Base-by-base conservation (phyloP, 2,797 vertebrate species). In the Lepus oiostolus region DNA sequence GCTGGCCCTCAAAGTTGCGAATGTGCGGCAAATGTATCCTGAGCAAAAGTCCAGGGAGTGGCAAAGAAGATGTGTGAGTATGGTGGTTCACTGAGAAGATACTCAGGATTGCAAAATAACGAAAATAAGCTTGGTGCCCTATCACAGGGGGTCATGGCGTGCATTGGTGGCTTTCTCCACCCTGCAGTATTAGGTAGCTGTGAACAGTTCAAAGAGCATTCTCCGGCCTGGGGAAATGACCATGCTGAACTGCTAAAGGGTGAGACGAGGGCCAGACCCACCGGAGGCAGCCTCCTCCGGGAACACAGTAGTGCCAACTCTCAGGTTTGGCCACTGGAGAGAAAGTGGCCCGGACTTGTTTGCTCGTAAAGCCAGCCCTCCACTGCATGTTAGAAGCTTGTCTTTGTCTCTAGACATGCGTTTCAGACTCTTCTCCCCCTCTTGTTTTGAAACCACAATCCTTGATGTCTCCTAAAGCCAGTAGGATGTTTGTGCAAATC, bases 391-490 rank as follows among this genome's bases (percentile, higher is more conserved):
- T 19, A 12, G 38, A 74, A 77, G 35, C 68, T n/a, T 17, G 42
- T 67, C 52, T 79, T 32, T 67, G 24, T 14, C 35, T 60, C 54
- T 58, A 86, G 77, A 93, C 90, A 79, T 58, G 28, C 26, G 24
- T 80, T 68, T 81, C 77, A 88, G 22, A 90, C 65, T 79, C 58
- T 87, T 85, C 35, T 65, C 85, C 54, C 21, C 5, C 11, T 24
- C 26, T 65, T 75, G 38, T 13, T 60, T 60, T 79, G 17, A 35
- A 70, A 42, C 50, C 54, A 80, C 10, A 60, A 19, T 77, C 28
- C n/a, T 82, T 72, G 52, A 72, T 88, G 47, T 90, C 81, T 81
- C 38, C 82, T 88, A n/a, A 89, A 81, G 52, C 63, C 24, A 93
- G 72, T 65, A 92, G 67, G 76, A 93, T 60, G 4, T 47, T 85